phyloP scores from a whole-genome alignment of 2,113 vertebrate species.

The Sander lucioperca region DNA sequence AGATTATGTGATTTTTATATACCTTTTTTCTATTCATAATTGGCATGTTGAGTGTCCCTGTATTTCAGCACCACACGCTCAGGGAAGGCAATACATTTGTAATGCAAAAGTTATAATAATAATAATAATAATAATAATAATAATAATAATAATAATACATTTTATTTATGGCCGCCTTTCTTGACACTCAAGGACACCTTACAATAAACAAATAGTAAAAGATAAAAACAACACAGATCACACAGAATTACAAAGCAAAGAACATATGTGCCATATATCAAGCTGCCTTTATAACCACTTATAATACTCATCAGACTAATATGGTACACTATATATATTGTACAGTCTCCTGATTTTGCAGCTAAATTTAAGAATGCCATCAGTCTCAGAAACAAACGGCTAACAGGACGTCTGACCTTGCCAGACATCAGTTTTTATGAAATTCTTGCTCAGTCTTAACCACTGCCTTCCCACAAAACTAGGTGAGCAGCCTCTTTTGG shows the following conservation, averaged over 20 bases:
- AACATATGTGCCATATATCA: too few relatives aligned
- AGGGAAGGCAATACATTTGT: neutral
- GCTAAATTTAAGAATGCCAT: neutral
- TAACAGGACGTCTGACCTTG: constrained; percentile 39
- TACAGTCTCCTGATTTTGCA: neutral
- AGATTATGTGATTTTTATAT: neutral
- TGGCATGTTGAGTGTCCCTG: neutral
- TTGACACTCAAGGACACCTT: too few relatives aligned
- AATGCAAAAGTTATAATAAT: neutral
- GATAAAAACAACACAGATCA: too few relatives aligned
- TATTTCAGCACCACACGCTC: neutral
- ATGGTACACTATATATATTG: neutral
- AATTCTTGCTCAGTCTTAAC: neutral
- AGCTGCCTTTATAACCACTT: too few relatives aligned
- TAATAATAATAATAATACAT: too few relatives aligned
- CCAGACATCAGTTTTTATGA: constrained; percentile 10
- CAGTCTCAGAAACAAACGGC: constrained; percentile 22
- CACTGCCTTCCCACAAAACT: neutral
- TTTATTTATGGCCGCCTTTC: too few relatives aligned
- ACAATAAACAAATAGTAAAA: too few relatives aligned
- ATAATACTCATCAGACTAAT: too few relatives aligned
- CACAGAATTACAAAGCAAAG: too few relatives aligned
- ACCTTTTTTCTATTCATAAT: neutral
- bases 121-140: too few relatives aligned
- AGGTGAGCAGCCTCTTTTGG: neutral